phyloP scores from a whole-genome alignment of 2,888 invertebrate genomes.

The Trissonchulus sp. region DNA sequence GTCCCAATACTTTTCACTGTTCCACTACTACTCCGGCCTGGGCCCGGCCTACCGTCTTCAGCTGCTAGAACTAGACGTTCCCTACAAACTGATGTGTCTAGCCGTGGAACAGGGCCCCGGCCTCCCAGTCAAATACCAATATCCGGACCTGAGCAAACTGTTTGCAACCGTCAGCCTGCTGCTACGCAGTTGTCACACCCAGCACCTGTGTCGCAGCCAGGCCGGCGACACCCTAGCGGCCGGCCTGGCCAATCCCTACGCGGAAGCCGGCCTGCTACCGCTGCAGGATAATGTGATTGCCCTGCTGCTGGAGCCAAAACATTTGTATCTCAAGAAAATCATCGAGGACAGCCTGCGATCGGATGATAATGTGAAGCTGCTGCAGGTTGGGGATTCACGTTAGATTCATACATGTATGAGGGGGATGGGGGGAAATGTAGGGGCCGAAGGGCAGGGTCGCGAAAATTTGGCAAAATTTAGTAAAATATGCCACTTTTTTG shows the following conservation, averaged over 20 bases:
- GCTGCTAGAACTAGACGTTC: constrained; percentile 69
- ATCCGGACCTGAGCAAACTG: constrained; percentile 83
- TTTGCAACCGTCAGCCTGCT: constrained; percentile 85
- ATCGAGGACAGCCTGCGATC: constrained; percentile 87
- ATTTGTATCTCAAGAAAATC: constrained; percentile 76
- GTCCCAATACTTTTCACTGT: constrained; percentile 86
- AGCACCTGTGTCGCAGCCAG: no score
- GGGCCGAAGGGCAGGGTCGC: no score
- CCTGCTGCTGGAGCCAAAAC: constrained; percentile 17
- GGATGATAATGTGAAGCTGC: constrained; percentile 78
- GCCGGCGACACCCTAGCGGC: no score
- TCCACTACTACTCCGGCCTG: constrained; percentile 78
- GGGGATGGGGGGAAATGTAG: no score
- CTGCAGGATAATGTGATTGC: not conserved
- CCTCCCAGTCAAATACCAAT: constrained; percentile 88
- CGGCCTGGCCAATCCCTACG: constrained; percentile 4
- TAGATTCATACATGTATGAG: no score
- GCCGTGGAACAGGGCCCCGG: constrained; percentile 87
- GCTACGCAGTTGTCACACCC: constrained; percentile 84
- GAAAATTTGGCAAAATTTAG: no score
- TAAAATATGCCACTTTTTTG: no score
- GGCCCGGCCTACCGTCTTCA: constrained; percentile 58
- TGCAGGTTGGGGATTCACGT: constrained; percentile 58
- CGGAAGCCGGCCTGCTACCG: not conserved
- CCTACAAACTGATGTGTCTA: constrained; percentile 79